A percentile compares a stretch with the other conserved stretches of the same genome.
phyloP scores from a whole-genome alignment of 2,113 vertebrate genomes.

The Melanostigma gelatinosum region DNA sequence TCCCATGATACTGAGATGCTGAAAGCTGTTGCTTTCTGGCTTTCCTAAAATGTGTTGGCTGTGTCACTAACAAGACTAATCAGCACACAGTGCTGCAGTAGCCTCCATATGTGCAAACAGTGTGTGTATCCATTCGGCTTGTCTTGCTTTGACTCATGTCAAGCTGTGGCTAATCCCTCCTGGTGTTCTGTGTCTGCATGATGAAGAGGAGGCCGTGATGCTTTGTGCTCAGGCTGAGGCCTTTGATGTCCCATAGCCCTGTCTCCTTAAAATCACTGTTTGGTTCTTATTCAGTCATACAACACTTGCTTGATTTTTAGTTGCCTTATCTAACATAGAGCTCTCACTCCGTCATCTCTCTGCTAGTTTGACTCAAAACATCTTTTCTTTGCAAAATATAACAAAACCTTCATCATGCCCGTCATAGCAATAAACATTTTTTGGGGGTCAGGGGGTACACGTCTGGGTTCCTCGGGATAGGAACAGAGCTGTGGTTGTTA shows the following conservation, averaged over 20 bases:
- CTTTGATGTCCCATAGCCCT: conserved; percentile 33
- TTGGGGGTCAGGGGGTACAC: conserved; percentile 42
- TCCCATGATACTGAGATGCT: not conserved
- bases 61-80: conserved; percentile 21
- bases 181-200: conserved; percentile 48
- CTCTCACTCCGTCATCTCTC: not conserved
- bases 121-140: conserved; percentile 61
- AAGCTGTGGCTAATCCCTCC: conserved; percentile 51
- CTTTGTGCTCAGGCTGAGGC: conserved; percentile 20
- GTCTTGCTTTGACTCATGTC: conserved; percentile 56
- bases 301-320: not conserved
- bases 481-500: conserved; percentile 59
- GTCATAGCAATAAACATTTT: conserved; percentile 47
- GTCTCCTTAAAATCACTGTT: not conserved
- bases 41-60: conserved; percentile 6
- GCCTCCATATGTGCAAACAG: conserved; percentile 26
- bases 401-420: conserved; percentile 27
- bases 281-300: not conserved
- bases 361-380: conserved; percentile 5
- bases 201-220: conserved; percentile 30
- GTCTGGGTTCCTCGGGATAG: conserved; percentile 49
- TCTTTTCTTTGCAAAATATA: conserved; percentile 9
- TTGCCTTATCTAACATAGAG: not conserved
- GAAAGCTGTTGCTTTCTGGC: not conserved
- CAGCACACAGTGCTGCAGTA: conserved; percentile 21